Evolutionary conservation across 2,113 vertebrate species (phyloP), one percentile per base, ranked within the genome.

Genomic region (Tylochromis polylepis): DNA sequence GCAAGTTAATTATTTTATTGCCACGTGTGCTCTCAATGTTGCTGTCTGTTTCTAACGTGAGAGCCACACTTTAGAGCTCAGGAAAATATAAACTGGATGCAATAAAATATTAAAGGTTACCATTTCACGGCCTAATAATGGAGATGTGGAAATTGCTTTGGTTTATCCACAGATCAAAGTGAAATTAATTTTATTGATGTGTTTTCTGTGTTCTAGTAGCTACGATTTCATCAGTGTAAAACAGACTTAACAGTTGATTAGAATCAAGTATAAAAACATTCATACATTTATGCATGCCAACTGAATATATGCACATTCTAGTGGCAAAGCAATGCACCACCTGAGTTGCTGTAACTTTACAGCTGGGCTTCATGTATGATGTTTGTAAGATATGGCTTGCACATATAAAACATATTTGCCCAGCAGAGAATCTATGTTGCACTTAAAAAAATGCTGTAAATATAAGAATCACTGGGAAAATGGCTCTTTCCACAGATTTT

Each of bases 31-130:
- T 49, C 41, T 27, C 67, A 0, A 49, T 75, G 67, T 27, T 29
- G 67, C 67, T 49, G 41, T 72, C 41, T 49, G 41, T 75, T 75
- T 75, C 24, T 18, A 75, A 75, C 15, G 4, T 49, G 67, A 49
- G 41, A 49, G 67, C 67, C 15, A 49, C 3, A 4, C 9, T 18
- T 72, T 49, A 72, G 67, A 75, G 67, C 41, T 49, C 22, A 75
- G 16, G 22, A 75, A 75, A 49, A 75, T 0, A 46, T 75, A 20
- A 29, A 75, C 67, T 49, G 67, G 3, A 29, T 75, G 43, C 41
- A 75, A 75, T 18, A 11, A 46, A 75, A 75, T 46, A 75, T 29
- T 46, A 75, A 75, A 75, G 67, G 41, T 75, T 49, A 27, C 41
- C 41, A 46, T 72, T 27, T 22, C 41, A 11, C 41, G 49, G 67